Conservation (phyloP, 1,140 invertebrate species). For the Maconellicoccus hirsutus region DNA sequence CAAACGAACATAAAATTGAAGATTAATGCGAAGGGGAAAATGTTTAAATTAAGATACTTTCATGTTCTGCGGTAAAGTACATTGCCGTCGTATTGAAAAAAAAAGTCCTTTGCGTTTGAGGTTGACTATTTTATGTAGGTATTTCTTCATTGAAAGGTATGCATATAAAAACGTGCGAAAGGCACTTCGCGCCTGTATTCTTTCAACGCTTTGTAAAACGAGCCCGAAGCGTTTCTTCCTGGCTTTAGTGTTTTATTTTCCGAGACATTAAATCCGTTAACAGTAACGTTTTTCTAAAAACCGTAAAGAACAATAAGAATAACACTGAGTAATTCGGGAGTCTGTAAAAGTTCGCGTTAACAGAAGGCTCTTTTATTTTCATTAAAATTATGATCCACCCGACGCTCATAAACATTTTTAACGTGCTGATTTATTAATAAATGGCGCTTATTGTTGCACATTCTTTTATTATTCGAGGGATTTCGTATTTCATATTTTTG, state of each 20-base stretch:
- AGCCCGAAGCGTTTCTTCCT: background rate
- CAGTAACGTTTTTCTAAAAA: background rate
- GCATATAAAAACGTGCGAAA: background rate
- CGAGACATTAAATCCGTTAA: background rate
- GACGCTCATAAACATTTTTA: conserved; percentile 9
- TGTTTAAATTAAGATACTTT: background rate
- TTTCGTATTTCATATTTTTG: background rate
- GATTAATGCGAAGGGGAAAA: too few relatives aligned
- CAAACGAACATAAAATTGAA: too few relatives aligned
- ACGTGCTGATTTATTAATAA: background rate
- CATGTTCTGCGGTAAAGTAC: background rate
- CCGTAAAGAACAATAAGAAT: conserved; percentile 9
- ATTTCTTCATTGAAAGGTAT: background rate
- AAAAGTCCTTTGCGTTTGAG: background rate
- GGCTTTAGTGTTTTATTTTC: background rate
- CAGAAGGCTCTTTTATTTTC: conserved; percentile 3
- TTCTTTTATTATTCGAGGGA: background rate
- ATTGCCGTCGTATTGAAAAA: too few relatives aligned
- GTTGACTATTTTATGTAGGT: background rate
- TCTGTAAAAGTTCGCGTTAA: background rate
- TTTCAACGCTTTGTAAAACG: background rate
- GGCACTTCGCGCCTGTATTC: background rate
- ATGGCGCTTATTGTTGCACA: background rate
- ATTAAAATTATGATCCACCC: conserved; percentile 9
- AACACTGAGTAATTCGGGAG: conserved; percentile 3